Evolutionary conservation across 2,888 invertebrate species (phyloP).

Genomic region (Thelaira solivaga): DNA sequence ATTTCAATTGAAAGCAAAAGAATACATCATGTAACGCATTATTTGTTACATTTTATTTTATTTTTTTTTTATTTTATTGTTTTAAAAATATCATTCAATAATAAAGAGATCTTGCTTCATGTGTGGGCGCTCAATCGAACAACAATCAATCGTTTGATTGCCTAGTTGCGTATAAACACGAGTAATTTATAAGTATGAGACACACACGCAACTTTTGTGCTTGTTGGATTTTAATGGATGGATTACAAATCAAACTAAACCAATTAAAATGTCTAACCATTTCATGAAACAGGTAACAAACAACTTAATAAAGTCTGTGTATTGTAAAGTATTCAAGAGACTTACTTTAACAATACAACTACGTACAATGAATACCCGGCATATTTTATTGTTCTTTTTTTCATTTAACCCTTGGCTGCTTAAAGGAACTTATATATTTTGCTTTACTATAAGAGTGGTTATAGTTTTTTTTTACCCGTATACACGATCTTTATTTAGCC

Average conservation of each 20-base stretch:
- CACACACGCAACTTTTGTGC: constrained; percentile 17
- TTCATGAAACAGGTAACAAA: constrained; percentile 58
- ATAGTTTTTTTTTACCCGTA: no score
- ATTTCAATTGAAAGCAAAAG: no score
- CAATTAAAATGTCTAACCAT: constrained; percentile 65
- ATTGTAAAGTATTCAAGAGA: constrained; percentile 20
- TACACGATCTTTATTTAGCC: no score
- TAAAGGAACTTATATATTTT: no score
- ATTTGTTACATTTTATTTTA: constrained; percentile 39
- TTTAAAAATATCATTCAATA: constrained; percentile 18
- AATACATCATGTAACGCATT: constrained; percentile 33
- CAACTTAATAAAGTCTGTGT: no score
- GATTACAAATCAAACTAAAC: constrained; percentile 60
- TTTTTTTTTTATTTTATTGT: constrained; percentile 11
- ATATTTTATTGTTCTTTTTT: no score
- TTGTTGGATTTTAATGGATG: background rate
- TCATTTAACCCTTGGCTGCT: no score
- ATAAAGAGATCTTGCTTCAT: constrained; percentile 37
- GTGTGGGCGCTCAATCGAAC: constrained; percentile 41
- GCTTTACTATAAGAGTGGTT: no score
- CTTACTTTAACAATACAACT: no score
- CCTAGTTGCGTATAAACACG: background rate
- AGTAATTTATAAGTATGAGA: background rate
- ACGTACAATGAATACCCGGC: no score
- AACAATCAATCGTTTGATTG: background rate